Percentiles rank a stretch among this genome's conserved stretches.
Evolutionary conservation across 2,113 vertebrate genomes (phyloP).

Genomic region (Cryptotis parvus): DNA sequence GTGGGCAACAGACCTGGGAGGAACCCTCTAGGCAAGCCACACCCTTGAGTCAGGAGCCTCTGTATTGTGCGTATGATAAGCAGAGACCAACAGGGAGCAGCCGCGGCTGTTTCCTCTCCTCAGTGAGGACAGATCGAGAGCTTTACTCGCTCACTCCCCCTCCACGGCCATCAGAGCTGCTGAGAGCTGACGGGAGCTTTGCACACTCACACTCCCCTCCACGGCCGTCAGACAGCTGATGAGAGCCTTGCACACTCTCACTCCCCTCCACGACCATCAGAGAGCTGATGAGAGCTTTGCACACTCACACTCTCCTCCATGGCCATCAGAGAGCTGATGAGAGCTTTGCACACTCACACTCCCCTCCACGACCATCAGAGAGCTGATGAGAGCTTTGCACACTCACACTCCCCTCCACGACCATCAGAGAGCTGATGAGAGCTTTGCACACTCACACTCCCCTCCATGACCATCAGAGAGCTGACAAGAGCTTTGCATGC

Average conservation of each 20-base stretch:
- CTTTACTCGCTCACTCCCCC: not conserved
- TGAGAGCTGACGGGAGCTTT: conserved; percentile 7
- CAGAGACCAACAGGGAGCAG: conserved; percentile 1
- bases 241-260: no score
- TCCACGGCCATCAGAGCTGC: no score
- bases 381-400: not conserved
- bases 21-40: conserved; percentile 68
- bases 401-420: not conserved
- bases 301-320: no score
- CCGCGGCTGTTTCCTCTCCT: not conserved
- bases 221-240: no score
- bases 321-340: no score
- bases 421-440: no score
- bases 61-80: conserved; percentile 77
- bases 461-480: no score
- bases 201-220: not conserved
- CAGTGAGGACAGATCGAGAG: conserved; percentile 19
- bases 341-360: no score
- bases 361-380: no score
- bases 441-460: no score
- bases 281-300: not conserved
- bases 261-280: no score
- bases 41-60: conserved; percentile 51
- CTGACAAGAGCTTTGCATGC: not conserved
- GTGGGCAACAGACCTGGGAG: conserved; percentile 62